phyloP scores from a whole-genome alignment of 2,888 invertebrate genomes.

The Trichogramma evanescens region DNA sequence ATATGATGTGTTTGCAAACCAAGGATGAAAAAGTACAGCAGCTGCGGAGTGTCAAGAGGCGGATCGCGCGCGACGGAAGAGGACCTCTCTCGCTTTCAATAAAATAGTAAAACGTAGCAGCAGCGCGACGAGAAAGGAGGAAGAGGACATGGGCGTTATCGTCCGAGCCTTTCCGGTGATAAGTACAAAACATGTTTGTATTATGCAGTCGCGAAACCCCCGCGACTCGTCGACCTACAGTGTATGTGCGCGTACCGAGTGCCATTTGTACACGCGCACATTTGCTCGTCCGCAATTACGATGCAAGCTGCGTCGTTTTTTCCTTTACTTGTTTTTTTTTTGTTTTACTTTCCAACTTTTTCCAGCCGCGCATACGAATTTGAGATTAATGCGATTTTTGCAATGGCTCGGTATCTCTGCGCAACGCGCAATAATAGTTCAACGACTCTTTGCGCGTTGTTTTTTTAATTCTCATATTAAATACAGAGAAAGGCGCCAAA shows the following conservation, averaged over 20 bases:
- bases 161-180: conserved; percentile 10
- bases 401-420: too few relatives aligned
- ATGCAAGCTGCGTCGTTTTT: neutral
- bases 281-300: neutral
- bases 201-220: neutral
- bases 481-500: too few relatives aligned
- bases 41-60: neutral
- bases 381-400: too few relatives aligned
- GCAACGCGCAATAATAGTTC: too few relatives aligned
- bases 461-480: too few relatives aligned
- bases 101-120: conserved; percentile 5
- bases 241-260: neutral
- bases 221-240: neutral
- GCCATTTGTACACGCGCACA: neutral
- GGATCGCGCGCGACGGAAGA: conserved; percentile 7
- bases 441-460: too few relatives aligned
- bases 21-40: neutral
- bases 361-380: too few relatives aligned
- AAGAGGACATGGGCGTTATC: conserved; percentile 15
- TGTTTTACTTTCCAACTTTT: too few relatives aligned
- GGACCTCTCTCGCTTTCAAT: neutral
- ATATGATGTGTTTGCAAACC: too few relatives aligned
- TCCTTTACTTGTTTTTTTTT: neutral
- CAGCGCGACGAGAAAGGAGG: conserved; percentile 2
- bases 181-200: neutral